Conservation (phyloP, 1,140 invertebrate species). For the Vanessa atalanta region DNA sequence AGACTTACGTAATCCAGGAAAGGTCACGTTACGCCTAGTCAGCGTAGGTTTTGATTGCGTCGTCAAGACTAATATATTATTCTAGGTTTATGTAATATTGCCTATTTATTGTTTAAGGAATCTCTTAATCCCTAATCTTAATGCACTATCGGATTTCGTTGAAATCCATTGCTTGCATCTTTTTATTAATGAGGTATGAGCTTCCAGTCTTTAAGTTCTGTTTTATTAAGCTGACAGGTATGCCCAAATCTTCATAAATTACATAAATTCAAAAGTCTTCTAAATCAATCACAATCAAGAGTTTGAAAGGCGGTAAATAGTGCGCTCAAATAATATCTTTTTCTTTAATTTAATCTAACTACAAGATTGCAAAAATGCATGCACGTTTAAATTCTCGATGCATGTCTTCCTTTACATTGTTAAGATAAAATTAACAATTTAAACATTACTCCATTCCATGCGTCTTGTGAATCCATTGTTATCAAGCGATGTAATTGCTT, state of each 20-base stretch:
- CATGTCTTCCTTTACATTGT: slow-evolving; percentile 8
- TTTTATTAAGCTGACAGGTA: too few relatives aligned
- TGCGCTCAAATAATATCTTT: too few relatives aligned
- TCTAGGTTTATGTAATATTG: background rate
- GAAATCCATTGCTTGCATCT: too few relatives aligned
- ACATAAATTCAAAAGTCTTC: too few relatives aligned
- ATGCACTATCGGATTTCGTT: too few relatives aligned
- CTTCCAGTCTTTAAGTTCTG: too few relatives aligned
- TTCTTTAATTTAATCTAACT: too few relatives aligned
- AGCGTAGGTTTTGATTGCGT: slow-evolving; percentile 7
- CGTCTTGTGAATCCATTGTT: slow-evolving; percentile 16
- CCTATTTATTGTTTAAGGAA: background rate
- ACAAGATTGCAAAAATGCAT: background rate
- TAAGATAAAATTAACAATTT: slow-evolving; percentile 17
- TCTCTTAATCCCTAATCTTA: too few relatives aligned
- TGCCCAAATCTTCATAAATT: too few relatives aligned
- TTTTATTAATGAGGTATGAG: too few relatives aligned
- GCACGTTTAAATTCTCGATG: background rate
- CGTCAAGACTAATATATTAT: background rate
- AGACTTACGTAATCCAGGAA: slow-evolving; percentile 20
- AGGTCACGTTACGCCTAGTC: slow-evolving; percentile 25
- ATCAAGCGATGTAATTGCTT: slow-evolving; percentile 7
- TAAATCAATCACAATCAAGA: too few relatives aligned
- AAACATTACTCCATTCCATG: slow-evolving; percentile 14
- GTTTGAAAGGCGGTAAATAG: too few relatives aligned